A percentile compares a stretch with the other conserved stretches of the same genome.
Conservation (phyloP, 2,888 invertebrate species). For the Junonia oenone region DNA sequence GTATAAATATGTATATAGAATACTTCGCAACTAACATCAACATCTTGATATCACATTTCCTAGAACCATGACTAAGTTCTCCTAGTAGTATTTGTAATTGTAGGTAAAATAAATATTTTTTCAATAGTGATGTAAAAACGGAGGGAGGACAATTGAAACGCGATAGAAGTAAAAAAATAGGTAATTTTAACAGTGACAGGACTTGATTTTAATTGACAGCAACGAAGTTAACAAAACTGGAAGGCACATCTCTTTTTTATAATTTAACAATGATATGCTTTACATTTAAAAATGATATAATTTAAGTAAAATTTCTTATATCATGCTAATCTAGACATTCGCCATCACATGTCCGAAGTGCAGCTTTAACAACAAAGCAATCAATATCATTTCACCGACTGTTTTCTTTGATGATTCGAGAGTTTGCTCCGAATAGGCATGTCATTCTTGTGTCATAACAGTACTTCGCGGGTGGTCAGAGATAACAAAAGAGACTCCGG, state of each 20-base stretch:
- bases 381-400: slow-evolving; percentile 59
- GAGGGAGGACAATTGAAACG: background rate
- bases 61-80: no score
- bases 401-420: slow-evolving; percentile 65
- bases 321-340: slow-evolving; percentile 19
- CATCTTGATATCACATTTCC: no score
- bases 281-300: no score
- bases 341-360: slow-evolving; percentile 47
- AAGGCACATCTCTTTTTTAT: no score
- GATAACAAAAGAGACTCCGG: slow-evolving; percentile 15
- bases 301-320: background rate
- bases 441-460: slow-evolving; percentile 46
- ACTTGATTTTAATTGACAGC: no score
- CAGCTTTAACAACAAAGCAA: slow-evolving; percentile 55
- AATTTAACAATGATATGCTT: no score
- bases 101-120: background rate
- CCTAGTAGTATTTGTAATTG: background rate
- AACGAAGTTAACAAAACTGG: no score
- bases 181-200: no score
- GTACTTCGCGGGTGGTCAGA: slow-evolving; percentile 53
- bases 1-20: no score
- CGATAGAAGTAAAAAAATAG: no score
- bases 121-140: background rate
- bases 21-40: no score
- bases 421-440: slow-evolving; percentile 43